Evolutionary conservation across 2,113 vertebrate genomes (phyloP).

Genomic region (Plecotus auritus): DNA sequence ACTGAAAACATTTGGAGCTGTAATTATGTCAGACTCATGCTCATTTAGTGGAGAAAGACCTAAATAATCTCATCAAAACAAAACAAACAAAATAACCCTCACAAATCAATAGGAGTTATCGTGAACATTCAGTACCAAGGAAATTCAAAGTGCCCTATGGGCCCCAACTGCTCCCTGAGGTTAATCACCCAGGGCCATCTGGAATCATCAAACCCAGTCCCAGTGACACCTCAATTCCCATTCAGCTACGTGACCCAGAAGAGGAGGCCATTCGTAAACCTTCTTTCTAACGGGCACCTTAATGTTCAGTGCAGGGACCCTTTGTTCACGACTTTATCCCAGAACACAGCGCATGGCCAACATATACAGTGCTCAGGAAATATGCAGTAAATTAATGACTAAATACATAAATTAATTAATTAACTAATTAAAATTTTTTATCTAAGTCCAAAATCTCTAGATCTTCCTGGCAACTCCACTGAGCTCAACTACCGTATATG

Average conservation of each 20-base stretch:
- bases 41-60: neutral
- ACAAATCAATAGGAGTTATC: neutral
- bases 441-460: neutral
- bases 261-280: neutral
- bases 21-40: neutral
- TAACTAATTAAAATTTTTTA: neutral
- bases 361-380: neutral
- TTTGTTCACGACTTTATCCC: neutral
- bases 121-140: neutral
- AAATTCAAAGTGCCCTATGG: neutral
- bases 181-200: neutral
- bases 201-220: neutral
- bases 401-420: neutral
- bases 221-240: neutral
- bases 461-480: neutral
- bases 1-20: neutral
- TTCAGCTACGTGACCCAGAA: neutral
- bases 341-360: neutral
- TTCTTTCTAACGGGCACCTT: neutral
- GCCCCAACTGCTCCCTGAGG: neutral
- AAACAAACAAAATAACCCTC: neutral
- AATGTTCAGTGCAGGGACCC: fast-evolving
- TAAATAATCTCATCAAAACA: neutral
- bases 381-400: neutral
- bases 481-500: neutral